These are phyloP conservation scores for Machaerirhynchus nigripectus DNA, from an alignment of 2,113 vertebrate species.

Conservation along the genomic window DNA sequence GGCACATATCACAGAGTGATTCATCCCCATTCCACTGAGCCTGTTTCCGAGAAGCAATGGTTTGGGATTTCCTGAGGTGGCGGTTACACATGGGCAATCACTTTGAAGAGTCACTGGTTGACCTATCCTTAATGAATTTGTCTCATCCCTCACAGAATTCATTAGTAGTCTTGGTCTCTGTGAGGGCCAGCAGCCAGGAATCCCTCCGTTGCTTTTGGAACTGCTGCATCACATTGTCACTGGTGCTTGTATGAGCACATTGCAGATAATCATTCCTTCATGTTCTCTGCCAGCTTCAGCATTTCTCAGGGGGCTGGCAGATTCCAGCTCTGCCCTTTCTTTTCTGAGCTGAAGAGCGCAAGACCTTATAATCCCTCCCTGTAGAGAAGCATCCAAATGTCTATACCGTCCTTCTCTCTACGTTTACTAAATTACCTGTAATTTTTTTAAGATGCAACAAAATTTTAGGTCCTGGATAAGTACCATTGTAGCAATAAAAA, in stretches of 20 bases:
- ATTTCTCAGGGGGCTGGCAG: neutral
- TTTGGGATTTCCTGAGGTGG: neutral
- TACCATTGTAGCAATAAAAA: neutral
- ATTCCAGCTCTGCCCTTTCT: neutral
- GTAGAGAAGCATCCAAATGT: neutral
- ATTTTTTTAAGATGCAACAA: neutral
- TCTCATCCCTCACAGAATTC: neutral
- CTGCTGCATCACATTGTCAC: neutral
- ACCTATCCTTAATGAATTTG: neutral
- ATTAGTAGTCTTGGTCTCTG: neutral
- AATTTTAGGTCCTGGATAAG: neutral
- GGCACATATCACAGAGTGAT: neutral
- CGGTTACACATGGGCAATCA: neutral
- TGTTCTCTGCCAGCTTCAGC: neutral
- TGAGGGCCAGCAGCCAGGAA: neutral
- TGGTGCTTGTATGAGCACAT: neutral
- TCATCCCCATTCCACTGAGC: neutral
- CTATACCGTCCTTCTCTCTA: neutral
- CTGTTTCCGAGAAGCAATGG: neutral
- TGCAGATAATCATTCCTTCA: neutral
- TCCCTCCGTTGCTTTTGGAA: neutral
- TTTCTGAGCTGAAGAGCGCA: neutral
- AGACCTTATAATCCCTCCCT: neutral
- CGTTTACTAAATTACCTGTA: neutral
- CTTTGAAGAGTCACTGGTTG: neutral